phyloP scores from a whole-genome alignment of 2,888 invertebrate genomes.

The Rhagophthalmus giganteus region DNA sequence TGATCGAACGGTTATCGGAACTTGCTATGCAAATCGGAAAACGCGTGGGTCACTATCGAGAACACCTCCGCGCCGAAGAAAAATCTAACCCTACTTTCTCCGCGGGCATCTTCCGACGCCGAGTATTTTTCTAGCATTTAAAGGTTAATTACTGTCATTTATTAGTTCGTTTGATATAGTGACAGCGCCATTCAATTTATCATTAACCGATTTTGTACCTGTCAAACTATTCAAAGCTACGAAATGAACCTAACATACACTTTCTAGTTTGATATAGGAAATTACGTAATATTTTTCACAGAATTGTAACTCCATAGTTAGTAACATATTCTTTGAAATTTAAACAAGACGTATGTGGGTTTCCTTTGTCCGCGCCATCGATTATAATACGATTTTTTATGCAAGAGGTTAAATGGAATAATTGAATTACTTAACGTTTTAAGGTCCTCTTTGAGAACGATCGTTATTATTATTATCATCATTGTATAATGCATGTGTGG shows the following conservation, averaged over 20 bases:
- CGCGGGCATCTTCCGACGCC: conserved; percentile 14
- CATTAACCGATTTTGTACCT: conserved; percentile 23
- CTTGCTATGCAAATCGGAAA: conserved; percentile 14
- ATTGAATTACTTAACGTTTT: neutral
- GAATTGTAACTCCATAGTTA: conserved; percentile 17
- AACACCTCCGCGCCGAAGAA: neutral
- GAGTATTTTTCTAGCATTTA: conserved; percentile 23
- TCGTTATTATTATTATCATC: too few relatives aligned
- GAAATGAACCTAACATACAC: conserved; percentile 19
- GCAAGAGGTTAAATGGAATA: neutral
- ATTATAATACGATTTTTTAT: conserved; percentile 7
- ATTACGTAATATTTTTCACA: conserved; percentile 22
- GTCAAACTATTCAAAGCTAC: conserved; percentile 18
- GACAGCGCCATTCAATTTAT: conserved; percentile 27
- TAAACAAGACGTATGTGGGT: conserved; percentile 14
- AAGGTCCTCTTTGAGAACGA: too few relatives aligned
- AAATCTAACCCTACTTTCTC: conserved; percentile 19
- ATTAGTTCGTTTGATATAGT: conserved; percentile 26
- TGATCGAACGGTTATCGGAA: conserved; percentile 10
- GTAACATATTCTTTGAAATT: conserved; percentile 14
- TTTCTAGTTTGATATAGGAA: conserved; percentile 18
- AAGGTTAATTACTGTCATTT: conserved; percentile 28
- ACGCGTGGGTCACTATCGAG: conserved; percentile 5
- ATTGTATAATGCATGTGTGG: too few relatives aligned
- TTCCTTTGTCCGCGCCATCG: too few relatives aligned